Conservation (phyloP, 2,113 vertebrate genomes). For the Archilochus colubris region DNA sequence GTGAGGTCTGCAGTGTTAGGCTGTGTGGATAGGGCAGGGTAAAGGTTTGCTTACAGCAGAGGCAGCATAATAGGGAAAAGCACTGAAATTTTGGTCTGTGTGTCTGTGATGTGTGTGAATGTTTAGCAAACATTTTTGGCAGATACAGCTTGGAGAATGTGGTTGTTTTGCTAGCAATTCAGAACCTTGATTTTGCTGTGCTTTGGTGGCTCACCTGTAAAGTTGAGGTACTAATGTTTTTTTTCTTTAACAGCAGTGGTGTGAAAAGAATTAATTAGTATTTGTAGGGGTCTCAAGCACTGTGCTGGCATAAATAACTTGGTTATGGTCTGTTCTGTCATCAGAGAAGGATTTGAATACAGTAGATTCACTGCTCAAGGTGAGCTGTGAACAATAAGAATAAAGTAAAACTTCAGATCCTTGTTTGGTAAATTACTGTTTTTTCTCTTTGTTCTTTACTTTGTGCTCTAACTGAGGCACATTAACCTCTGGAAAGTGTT, state of each 20-base stretch:
- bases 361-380: neutral
- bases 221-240: neutral
- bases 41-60: neutral
- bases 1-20: rapidly evolving
- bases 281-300: neutral
- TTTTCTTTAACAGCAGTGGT: neutral
- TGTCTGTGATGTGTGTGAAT: neutral
- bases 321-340: neutral
- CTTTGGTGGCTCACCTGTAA: neutral
- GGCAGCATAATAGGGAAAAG: neutral
- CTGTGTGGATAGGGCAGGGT: neutral
- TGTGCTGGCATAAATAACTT: neutral
- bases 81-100: neutral
- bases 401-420: neutral
- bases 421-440: neutral
- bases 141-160: neutral
- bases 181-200: neutral
- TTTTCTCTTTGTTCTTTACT: neutral
- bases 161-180: neutral
- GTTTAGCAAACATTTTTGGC: neutral
- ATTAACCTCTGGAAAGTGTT: neutral
- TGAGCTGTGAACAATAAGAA: neutral
- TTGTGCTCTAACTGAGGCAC: neutral
- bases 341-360: neutral
- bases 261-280: conserved; percentile 17